phyloP scores from a whole-genome alignment of 2,797 vertebrate genomes.

The Trichosurus vulpecula region DNA sequence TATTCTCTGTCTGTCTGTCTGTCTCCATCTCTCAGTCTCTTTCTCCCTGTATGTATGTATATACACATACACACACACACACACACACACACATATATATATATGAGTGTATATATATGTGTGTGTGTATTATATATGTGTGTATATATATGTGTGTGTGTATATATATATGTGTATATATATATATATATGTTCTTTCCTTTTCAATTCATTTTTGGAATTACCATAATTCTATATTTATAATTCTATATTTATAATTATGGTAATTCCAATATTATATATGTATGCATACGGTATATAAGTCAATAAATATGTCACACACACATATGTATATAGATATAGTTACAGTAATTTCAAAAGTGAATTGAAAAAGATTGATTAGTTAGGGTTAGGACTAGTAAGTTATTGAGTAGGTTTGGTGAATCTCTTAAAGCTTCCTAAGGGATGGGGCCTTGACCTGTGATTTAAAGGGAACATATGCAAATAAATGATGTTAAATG shows the following conservation, averaged over 20 bases:
- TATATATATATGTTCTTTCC: background rate
- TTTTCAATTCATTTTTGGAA: background rate
- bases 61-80: too few relatives aligned
- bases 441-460: background rate
- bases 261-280: background rate
- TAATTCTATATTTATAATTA: background rate
- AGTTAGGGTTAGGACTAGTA: background rate
- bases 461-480: background rate
- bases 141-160: too few relatives aligned
- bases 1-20: background rate
- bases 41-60: too few relatives aligned
- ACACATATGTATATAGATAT: background rate
- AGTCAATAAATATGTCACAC: background rate
- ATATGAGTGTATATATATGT: too few relatives aligned
- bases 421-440: conserved; percentile 8
- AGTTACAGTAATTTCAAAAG: background rate
- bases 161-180: too few relatives aligned
- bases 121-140: too few relatives aligned
- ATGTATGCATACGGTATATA: background rate
- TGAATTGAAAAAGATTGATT: background rate
- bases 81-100: too few relatives aligned
- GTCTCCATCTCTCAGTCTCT: background rate
- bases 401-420: background rate
- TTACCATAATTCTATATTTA: background rate
- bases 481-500: background rate